Evolutionary conservation across 92 coral and sea anemone genomes (phyloP), one percentile per base, ranked within the genome.

Genomic region (Metridium senile): DNA sequence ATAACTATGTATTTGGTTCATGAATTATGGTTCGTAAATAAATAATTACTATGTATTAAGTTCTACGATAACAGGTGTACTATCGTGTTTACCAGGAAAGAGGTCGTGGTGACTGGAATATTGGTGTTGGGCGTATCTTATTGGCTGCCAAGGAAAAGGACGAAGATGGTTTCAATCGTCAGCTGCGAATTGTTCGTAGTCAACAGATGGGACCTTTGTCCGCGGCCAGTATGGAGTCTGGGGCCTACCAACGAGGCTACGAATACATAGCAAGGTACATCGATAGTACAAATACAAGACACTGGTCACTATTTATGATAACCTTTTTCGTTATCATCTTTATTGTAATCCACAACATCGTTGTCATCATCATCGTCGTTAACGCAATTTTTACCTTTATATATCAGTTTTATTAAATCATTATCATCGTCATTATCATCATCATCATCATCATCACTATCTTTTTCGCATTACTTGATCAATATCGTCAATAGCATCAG

Each of bases 141-240:
- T 86, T 95, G 20, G 93, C 99, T 43, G 97, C 96, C 0, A 95
- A 93, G 68, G 89, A 89, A 64, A 93, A 92, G 99, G 86, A 95
- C 62, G 88, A 95, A 54, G 74, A 53, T 4, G 84, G 84, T 51
- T 93, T 95, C 58, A 80, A 82, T 23, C 85, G 80, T 51, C 97
- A 93, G 62, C 82, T 95, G 58, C 80, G 82, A 29, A 76, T 89
- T 32, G 90, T 95, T 51, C 94, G 99, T 53, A 90, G 92, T 72
- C 95, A 93, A 27, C 99, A 95, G 61, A 95, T 95, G 96, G 97
- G 97, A 59, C 97, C 97, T 29, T 65, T 95, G 34, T 95, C 97
- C 16, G 99, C 99, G 0, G 99, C 99, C 7, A 95, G 97, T 69
- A 95, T 95, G 99, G 97, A 95, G 68, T 92, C 99, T 21, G 99